These are phyloP conservation scores for Cecropterus lyciades DNA, from an alignment of 1,140 invertebrate species.

Conservation along the genomic window DNA sequence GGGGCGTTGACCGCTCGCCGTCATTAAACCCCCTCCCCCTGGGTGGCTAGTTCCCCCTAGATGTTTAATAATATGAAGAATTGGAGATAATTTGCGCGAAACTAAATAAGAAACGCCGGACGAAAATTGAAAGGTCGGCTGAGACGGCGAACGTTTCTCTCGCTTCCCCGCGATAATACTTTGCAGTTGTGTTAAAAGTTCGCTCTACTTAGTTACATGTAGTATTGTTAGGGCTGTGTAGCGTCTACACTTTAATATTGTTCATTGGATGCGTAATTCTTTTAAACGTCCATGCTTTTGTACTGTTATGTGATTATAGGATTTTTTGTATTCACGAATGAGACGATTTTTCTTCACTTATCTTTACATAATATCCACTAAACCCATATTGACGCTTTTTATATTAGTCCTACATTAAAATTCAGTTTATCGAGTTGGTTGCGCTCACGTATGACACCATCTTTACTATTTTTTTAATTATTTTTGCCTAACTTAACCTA, in stretches of 20 bases:
- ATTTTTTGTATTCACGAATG: too few relatives aligned
- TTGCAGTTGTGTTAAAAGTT: constrained; percentile 24
- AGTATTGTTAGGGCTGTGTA: neutral
- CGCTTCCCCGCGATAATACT: constrained; percentile 27
- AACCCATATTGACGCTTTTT: too few relatives aligned
- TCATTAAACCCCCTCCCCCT: constrained; percentile 66
- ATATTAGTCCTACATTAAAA: too few relatives aligned
- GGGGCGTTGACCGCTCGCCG: constrained; percentile 75
- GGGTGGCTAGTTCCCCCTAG: constrained; percentile 69
- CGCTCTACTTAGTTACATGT: neutral
- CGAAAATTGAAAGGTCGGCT: constrained; percentile 80
- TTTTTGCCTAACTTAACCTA: too few relatives aligned
- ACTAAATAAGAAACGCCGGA: constrained; percentile 82
- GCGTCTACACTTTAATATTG: neutral
- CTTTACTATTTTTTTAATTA: too few relatives aligned
- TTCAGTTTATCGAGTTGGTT: too few relatives aligned
- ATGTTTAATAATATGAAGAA: constrained; percentile 84
- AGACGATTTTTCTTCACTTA: too few relatives aligned
- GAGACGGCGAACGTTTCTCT: constrained; percentile 33
- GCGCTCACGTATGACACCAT: too few relatives aligned
- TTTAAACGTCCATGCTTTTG: too few relatives aligned
- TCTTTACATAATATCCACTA: too few relatives aligned
- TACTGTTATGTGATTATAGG: too few relatives aligned
- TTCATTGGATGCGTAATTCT: neutral
- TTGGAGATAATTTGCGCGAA: constrained; percentile 84